phyloP scores from a whole-genome alignment of 2,888 invertebrate species.

The Tuberolachnus salignus region DNA sequence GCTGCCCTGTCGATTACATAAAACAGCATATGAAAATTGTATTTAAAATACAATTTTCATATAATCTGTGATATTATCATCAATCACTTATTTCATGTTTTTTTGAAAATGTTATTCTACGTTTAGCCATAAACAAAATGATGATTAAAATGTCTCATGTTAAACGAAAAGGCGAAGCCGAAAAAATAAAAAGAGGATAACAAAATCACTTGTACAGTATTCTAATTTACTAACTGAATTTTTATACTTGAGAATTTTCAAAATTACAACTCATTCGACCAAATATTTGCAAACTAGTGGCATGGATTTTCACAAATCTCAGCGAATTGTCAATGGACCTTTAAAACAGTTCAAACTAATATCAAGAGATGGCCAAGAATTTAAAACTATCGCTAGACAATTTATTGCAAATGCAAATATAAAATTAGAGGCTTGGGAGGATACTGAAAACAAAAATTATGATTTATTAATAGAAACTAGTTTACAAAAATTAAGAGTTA shows the following conservation, averaged over 20 bases:
- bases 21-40: too few relatives aligned
- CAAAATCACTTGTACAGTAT: not conserved
- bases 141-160: not conserved
- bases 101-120: too few relatives aligned
- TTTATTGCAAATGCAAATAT: not conserved
- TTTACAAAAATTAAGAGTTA: too few relatives aligned
- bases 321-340: not conserved
- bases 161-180: not conserved
- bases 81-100: too few relatives aligned
- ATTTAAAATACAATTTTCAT: not conserved
- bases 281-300: not conserved
- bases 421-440: not conserved
- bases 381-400: not conserved
- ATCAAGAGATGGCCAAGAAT: not conserved
- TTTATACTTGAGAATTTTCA: not conserved
- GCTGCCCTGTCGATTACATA: too few relatives aligned
- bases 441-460: not conserved
- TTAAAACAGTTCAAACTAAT: not conserved
- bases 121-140: not conserved
- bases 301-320: not conserved
- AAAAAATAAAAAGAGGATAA: not conserved
- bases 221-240: not conserved
- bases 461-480: slow-evolving; percentile 1
- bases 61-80: not conserved
- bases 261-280: not conserved